Base-by-base conservation (phyloP, 2,888 invertebrate species). In the Peribatodes rhomboidaria region DNA sequence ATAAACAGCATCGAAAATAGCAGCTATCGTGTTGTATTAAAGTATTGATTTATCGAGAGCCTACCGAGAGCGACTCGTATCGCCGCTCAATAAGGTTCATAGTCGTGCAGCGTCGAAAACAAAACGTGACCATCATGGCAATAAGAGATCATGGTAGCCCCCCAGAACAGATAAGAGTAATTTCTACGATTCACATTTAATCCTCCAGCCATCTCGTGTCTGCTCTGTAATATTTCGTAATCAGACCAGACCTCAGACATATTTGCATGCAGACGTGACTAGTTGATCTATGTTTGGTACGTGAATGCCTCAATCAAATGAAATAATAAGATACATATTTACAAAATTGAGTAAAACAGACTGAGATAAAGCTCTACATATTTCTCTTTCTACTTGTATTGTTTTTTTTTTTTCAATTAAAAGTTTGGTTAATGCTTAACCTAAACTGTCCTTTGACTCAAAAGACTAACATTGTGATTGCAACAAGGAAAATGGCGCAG, bases 151-250 rank as follows among this genome's bases (percentile, higher is more conserved):
- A n/a, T n/a, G n/a, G n/a, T n/a, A n/a, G n/a, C n/a, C n/a, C n/a
- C n/a, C n/a, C 39, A 39, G 14, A 0, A 8, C 8, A 37, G 2
- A 39, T 39, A 75, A 68, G 55, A 72, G 75, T 75, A 75, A 80
- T 77, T 76, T 71, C 68, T 67, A 61, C 73, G 76, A 80, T 80
- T 78, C 78, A 73, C 79, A 80, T 78, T 78, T 79, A 76, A 79
- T 80, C 78, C 79, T 69, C 76, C 71, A 71, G 56, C 64, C 73
- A 74, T 73, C 69, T 72, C 68, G 71, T 71, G 72, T 72, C 72
- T 75, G 69, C 52, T 18, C 20, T 35, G 22, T 22, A 10, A 49
- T 27, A 22, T 68, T 77, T 72, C 80, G 72, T 69, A 69, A 73
- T 56, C 70, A 69, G 70, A 67, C 72, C 68, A 68, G 72, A 66